Percentiles rank a stretch among this genome's conserved stretches.
These are phyloP conservation scores for Temnothorax unifasciatus DNA, from an alignment of 2,888 invertebrate species.

Conservation along the genomic window DNA sequence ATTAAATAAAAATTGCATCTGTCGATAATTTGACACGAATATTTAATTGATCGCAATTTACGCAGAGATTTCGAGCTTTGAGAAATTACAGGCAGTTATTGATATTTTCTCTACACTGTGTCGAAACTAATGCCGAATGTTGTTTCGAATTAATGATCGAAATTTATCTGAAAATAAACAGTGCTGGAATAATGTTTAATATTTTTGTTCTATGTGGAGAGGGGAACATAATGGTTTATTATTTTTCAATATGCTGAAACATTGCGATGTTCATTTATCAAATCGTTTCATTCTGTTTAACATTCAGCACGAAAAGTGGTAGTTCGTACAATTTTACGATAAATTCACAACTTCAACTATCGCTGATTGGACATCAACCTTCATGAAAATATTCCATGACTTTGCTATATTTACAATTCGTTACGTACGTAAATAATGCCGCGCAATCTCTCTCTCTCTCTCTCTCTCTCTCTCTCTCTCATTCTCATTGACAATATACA, in stretches of 20 bases:
- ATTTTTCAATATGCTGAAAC: conserved; percentile 27
- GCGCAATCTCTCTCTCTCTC: background rate
- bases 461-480: background rate
- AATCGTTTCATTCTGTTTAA: conserved; percentile 19
- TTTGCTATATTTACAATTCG: conserved; percentile 48
- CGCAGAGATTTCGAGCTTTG: background rate
- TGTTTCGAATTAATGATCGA: conserved; percentile 19
- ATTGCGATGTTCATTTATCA: conserved; percentile 31
- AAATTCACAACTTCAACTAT: conserved; percentile 36
- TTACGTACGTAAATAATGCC: conserved; percentile 47
- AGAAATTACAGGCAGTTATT: conserved; percentile 25
- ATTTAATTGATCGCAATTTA: background rate
- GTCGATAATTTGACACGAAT: conserved; percentile 24
- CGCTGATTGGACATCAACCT: conserved; percentile 35
- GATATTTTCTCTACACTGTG: background rate
- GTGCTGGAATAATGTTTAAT: conserved; percentile 25
- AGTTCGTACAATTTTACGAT: conserved; percentile 34
- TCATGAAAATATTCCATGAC: conserved; percentile 46
- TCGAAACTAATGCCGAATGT: background rate
- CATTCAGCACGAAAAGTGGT: conserved; percentile 34
- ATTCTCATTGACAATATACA: background rate
- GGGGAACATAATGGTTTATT: conserved; percentile 11
- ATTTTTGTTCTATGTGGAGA: conserved; percentile 6
- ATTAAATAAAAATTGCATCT: conserved; percentile 20
- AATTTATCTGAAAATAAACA: conserved; percentile 25